Evolutionary conservation across 1,140 invertebrate genomes (phyloP).

Genomic region (Diorhabda elongata): DNA sequence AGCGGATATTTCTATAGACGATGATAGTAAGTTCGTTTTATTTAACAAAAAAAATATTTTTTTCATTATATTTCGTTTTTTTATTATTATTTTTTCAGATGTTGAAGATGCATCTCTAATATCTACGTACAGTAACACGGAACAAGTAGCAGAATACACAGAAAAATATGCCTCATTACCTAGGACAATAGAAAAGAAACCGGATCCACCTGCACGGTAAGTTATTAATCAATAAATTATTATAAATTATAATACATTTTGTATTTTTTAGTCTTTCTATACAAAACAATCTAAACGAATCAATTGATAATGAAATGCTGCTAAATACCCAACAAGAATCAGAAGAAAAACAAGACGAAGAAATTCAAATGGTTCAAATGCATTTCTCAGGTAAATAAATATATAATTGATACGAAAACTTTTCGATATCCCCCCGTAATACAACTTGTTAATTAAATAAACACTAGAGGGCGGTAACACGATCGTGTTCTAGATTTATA

Average conservation of each 20-base stretch:
- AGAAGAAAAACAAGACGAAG: constrained; percentile 11
- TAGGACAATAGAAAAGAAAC: constrained; percentile 35
- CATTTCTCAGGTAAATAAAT: constrained; percentile 16
- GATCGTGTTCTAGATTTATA: too few relatives aligned
- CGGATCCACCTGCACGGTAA: constrained; percentile 21
- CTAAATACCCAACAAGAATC: neutral
- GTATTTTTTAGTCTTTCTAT: too few relatives aligned
- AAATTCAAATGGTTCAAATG: neutral
- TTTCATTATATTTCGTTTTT: neutral
- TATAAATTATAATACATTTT: too few relatives aligned
- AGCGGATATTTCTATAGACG: constrained; percentile 33
- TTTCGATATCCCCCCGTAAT: too few relatives aligned
- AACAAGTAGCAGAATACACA: constrained; percentile 46
- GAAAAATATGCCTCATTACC: constrained; percentile 45
- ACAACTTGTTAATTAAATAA: too few relatives aligned
- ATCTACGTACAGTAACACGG: constrained; percentile 39
- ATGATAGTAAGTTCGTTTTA: constrained; percentile 30
- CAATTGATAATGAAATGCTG: too few relatives aligned
- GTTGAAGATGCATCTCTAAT: constrained; percentile 36
- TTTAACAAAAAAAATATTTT: neutral
- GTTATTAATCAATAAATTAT: too few relatives aligned
- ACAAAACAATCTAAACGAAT: too few relatives aligned
- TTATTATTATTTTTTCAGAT: constrained; percentile 23
- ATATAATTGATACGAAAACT: neutral
- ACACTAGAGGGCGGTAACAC: too few relatives aligned